Base-by-base conservation (phyloP, 1,140 invertebrate genomes). In the Aricia agestis region DNA sequence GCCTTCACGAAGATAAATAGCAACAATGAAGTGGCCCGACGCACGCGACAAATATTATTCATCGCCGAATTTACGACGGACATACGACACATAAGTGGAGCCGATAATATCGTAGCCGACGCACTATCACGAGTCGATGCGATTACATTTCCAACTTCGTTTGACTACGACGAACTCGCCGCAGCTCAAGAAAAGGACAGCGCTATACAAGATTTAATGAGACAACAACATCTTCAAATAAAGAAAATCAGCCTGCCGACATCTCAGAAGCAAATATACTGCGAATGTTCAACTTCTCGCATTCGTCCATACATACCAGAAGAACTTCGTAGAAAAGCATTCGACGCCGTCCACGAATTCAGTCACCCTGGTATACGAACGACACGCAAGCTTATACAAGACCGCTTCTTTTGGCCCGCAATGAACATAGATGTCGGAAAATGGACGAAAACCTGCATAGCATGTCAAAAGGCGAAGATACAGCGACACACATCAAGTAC, bases 51-150 rank as follows among this genome's bases (percentile, higher is more conserved):
- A 58, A 31, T 72, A n/a, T 19, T 70, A 59, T 75, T 70, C 25
- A 72, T 75, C 11, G 67, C 71, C 31, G 71, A 72, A 59, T 75
- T 75, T 25, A 72, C 68, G 1, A 72, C 68, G 4, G 74, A 72
- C 17, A 68, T 72, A 18, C 74, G 71, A 52, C 71, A 72, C 57
- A 52, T 75, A 31, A 66, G 17, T 32, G 74, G 73, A 36, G 67
- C 42, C 10, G 18, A 72, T 41, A 75, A 72, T 15, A 59, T 71
- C 31, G 71, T 73, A 18, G 72, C 74, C 65, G 71, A 71, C 32
- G 63, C 71, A 36, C 66, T 67, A 45, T 19, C 36, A 3, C 67
- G 41, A 18, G 17, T 57, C 10, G 67, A 68, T 17, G 19, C 41
- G 41, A 52, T 68, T 19, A 19, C 10, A 18, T 45, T 18, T 19